These are phyloP conservation scores for Halictus quadricinctus DNA, from an alignment of 2,888 invertebrate species.

Conservation along the genomic window DNA sequence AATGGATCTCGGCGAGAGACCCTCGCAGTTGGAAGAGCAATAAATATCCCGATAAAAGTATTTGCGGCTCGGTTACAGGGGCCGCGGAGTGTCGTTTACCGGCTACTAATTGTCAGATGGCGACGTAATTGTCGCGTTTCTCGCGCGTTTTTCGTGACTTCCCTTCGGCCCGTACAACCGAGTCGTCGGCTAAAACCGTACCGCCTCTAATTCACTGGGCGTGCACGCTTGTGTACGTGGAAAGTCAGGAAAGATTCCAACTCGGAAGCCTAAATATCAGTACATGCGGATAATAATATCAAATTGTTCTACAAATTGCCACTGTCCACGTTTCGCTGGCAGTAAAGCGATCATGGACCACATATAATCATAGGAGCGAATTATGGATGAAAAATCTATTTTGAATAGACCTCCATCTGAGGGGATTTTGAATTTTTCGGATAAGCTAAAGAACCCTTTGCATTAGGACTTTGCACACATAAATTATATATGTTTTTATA, in stretches of 20 bases:
- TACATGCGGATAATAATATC: constrained; percentile 53
- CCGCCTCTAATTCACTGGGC: constrained; percentile 71
- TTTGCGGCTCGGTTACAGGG: constrained; percentile 67
- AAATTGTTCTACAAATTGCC: constrained; percentile 36
- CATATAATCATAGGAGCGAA: neutral
- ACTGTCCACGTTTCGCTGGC: constrained; percentile 18
- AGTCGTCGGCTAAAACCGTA: constrained; percentile 73
- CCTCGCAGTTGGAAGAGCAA: constrained; percentile 60
- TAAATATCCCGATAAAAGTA: constrained; percentile 77
- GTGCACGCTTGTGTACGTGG: constrained; percentile 52
- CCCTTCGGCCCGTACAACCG: constrained; percentile 52
- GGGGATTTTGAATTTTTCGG: neutral
- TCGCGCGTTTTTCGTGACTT: constrained; percentile 71
- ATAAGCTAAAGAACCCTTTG: too few relatives aligned
- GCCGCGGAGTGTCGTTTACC: constrained; percentile 74
- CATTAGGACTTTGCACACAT: too few relatives aligned
- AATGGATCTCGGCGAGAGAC: constrained; percentile 54
- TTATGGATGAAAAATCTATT: neutral
- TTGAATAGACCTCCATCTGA: neutral
- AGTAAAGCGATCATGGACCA: neutral
- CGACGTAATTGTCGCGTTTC: constrained; percentile 79
- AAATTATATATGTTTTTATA: too few relatives aligned
- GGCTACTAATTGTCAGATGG: constrained; percentile 81
- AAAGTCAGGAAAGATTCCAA: constrained; percentile 59
- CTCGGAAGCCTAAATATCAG: constrained; percentile 34